Conservation (phyloP, 2,888 invertebrate species). For the Steinernema scapterisci region DNA sequence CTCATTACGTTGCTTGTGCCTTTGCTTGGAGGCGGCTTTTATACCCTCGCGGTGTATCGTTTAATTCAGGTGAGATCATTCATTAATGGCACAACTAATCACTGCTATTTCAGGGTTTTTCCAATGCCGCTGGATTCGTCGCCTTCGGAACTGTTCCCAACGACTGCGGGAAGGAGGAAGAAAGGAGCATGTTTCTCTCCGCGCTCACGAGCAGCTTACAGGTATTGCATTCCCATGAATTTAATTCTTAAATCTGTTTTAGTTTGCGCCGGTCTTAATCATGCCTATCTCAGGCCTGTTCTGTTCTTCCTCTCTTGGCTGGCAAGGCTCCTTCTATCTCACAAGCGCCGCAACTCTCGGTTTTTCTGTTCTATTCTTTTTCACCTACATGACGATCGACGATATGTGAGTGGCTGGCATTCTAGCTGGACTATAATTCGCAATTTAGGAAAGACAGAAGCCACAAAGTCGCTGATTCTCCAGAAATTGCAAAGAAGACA, state of each 20-base stretch:
- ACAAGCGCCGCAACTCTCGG: neutral
- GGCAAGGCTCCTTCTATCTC: neutral
- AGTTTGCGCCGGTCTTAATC: conserved; percentile 1
- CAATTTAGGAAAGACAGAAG: neutral
- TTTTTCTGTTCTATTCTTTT: neutral
- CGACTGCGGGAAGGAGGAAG: neutral
- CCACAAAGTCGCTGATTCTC: neutral
- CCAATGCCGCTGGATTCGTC: neutral
- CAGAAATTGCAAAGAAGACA: neutral
- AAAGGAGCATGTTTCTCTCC: neutral
- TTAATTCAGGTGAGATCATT: neutral
- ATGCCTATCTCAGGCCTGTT: neutral
- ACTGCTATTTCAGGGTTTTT: neutral
- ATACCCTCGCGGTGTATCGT: neutral
- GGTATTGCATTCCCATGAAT: no score
- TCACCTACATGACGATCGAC: neutral
- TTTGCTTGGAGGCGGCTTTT: neutral
- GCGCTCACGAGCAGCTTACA: neutral
- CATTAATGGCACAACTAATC: neutral
- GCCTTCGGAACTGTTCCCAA: conserved; percentile 2
- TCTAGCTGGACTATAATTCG: neutral
- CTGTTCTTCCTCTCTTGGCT: conserved; percentile 8
- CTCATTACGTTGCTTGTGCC: neutral
- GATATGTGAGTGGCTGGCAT: no score
- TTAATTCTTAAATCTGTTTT: neutral